Evolutionary conservation across 1,140 invertebrate genomes (phyloP).

Genomic region (Portunus trituberculatus): DNA sequence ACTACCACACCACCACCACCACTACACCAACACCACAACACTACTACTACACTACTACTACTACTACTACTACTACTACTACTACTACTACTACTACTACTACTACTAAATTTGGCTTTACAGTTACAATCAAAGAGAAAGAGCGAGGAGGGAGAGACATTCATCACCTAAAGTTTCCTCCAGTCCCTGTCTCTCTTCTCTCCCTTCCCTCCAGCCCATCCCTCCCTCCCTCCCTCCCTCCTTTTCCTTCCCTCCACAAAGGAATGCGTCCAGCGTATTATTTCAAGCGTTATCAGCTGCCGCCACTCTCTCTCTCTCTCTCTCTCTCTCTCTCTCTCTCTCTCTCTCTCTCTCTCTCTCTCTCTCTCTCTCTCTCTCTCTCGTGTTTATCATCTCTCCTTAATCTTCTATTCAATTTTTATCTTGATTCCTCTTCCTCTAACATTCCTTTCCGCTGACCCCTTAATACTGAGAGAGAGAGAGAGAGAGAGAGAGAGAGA

Average conservation of each 20-base stretch:
- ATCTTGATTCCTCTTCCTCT: too few relatives aligned
- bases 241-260: slow-evolving; percentile 7
- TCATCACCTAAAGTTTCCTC: neutral
- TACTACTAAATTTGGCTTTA: neutral
- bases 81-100: slow-evolving; percentile 8
- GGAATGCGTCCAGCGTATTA: slow-evolving; percentile 20
- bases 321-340: slow-evolving; percentile 11
- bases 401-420: too few relatives aligned
- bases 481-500: too few relatives aligned
- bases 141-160: neutral
- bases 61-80: slow-evolving; percentile 21
- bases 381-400: too few relatives aligned
- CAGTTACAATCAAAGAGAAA: neutral
- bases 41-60: slow-evolving; percentile 7
- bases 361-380: too few relatives aligned
- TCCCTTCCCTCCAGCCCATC: neutral
- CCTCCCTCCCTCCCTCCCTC: neutral
- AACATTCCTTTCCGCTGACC: too few relatives aligned
- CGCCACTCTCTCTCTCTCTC: neutral
- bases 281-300: slow-evolving; percentile 1
- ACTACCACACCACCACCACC: slow-evolving; percentile 6
- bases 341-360: neutral
- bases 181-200: neutral
- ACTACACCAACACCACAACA: slow-evolving; percentile 36
- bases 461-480: too few relatives aligned